Evolutionary conservation across 2,888 invertebrate species (phyloP).

Genomic region (Belgica antarctica): DNA sequence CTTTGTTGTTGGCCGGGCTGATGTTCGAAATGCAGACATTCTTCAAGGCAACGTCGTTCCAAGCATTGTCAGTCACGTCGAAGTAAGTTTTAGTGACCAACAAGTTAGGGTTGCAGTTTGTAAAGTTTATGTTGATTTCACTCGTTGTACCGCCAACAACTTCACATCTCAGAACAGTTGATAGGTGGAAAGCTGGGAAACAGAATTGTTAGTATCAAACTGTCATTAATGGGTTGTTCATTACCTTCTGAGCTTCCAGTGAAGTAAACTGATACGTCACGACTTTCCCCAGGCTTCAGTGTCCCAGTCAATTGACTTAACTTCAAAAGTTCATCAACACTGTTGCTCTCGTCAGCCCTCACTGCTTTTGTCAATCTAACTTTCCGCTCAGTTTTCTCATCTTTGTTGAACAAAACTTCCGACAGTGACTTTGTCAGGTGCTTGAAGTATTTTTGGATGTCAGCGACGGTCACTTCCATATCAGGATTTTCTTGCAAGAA

Average conservation of each 20-base stretch:
- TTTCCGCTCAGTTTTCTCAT: background rate
- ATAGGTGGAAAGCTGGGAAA: constrained; percentile 6
- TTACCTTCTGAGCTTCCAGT: constrained; percentile 19
- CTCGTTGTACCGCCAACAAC: background rate
- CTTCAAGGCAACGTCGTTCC: constrained; percentile 27
- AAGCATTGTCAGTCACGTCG: constrained; percentile 7
- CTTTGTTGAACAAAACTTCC: background rate
- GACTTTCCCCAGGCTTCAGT: constrained; percentile 1
- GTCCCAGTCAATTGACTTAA: constrained; percentile 30
- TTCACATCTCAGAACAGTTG: constrained; percentile 9
- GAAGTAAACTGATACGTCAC: constrained; percentile 13
- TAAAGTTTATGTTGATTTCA: constrained; percentile 32
- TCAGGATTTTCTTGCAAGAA: background rate
- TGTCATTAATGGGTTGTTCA: background rate
- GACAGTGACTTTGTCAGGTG: background rate
- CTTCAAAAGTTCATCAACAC: background rate
- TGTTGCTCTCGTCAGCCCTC: background rate
- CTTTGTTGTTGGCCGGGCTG: background rate
- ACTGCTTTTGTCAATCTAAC: background rate
- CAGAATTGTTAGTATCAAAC: background rate
- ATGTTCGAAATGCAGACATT: constrained; percentile 22
- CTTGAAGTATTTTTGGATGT: constrained; percentile 12
- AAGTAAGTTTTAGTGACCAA: constrained; percentile 31
- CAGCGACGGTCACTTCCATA: background rate
- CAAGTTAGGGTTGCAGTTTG: constrained; percentile 31